phyloP scores from a whole-genome alignment of 2,113 vertebrate species.

The Sapayoa aenigma region DNA sequence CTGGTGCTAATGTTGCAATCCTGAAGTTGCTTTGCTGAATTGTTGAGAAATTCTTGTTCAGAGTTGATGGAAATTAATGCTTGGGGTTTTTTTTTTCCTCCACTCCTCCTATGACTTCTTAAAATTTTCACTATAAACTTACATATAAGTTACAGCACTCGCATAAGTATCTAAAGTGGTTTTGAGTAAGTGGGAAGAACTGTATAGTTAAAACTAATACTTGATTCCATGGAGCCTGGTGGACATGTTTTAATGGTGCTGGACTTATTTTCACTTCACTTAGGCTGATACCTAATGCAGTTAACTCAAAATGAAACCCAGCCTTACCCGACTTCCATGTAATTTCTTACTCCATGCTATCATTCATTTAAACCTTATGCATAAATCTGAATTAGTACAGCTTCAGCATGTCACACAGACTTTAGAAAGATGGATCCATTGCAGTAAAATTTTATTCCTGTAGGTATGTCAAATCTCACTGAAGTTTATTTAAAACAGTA shows the following conservation, averaged over 20 bases:
- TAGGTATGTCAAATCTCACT: background rate
- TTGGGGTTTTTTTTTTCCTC: fast-evolving
- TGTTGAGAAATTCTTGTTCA: background rate
- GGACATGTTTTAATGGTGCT: background rate
- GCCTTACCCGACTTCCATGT: background rate
- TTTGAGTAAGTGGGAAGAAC: background rate
- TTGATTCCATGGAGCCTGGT: background rate
- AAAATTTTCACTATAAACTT: background rate
- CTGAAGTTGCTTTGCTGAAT: background rate
- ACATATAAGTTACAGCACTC: background rate
- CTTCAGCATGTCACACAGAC: background rate
- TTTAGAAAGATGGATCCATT: background rate
- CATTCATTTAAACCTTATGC: background rate
- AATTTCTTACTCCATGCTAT: background rate
- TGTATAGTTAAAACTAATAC: background rate
- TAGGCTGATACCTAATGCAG: background rate
- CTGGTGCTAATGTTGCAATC: background rate
- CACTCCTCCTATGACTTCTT: background rate
- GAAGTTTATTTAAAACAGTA: background rate
- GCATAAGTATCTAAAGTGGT: background rate
- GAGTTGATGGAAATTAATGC: background rate
- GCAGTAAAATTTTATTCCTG: background rate
- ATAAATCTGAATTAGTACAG: background rate
- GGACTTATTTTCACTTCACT: background rate
- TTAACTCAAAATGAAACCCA: background rate